These are phyloP conservation scores for Thalassophryne amazonica DNA, from an alignment of 2,797 vertebrate genomes.

Conservation along the genomic window DNA sequence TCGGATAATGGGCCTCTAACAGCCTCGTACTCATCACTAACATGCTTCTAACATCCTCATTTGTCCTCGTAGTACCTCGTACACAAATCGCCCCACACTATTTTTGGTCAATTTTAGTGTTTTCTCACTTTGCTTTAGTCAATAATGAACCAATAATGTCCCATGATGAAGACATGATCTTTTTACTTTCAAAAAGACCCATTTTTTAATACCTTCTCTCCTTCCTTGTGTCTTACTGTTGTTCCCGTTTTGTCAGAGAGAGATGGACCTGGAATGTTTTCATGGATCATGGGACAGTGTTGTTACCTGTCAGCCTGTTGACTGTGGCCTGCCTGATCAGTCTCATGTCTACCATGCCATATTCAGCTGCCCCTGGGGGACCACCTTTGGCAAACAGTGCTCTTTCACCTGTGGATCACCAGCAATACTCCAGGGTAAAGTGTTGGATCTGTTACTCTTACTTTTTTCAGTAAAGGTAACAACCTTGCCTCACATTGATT, in stretches of 20 bases:
- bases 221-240: neutral
- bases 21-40: too few relatives aligned
- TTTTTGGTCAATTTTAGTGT: too few relatives aligned
- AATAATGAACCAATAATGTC: neutral
- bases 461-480: too few relatives aligned
- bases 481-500: too few relatives aligned
- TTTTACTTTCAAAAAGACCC: neutral
- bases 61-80: too few relatives aligned
- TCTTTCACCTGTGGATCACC: constrained; percentile 88
- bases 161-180: neutral
- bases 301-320: constrained; percentile 83
- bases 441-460: neutral
- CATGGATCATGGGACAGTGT: constrained; percentile 85
- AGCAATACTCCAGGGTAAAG: constrained; percentile 91
- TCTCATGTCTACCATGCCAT: constrained; percentile 86
- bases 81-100: too few relatives aligned
- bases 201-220: too few relatives aligned
- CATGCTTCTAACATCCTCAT: too few relatives aligned
- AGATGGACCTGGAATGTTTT: constrained; percentile 80
- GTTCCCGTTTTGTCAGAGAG: constrained; percentile 60
- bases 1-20: too few relatives aligned
- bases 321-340: constrained; percentile 85
- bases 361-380: constrained; percentile 88
- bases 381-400: constrained; percentile 85
- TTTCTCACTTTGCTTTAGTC: too few relatives aligned